A percentile compares a stretch with the other conserved stretches of the same genome.
phyloP scores from a whole-genome alignment of 1,140 invertebrate species.

The Acromyrmex charruanus region DNA sequence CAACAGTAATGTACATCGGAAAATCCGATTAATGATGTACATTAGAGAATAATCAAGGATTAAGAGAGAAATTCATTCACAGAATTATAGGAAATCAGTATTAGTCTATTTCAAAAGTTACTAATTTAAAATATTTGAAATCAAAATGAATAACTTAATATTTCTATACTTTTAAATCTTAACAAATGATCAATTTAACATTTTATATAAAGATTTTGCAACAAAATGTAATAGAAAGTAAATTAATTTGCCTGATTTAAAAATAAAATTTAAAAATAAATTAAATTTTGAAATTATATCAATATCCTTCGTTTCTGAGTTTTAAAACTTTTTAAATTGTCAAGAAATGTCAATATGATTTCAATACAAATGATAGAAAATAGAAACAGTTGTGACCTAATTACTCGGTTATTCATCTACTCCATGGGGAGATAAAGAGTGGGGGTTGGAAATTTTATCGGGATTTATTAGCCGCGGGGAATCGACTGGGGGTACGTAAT shows the following conservation, averaged over 20 bases:
- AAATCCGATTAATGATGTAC: slow-evolving; percentile 4
- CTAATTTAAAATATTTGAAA: background rate
- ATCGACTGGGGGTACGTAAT: slow-evolving; percentile 82
- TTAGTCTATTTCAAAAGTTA: background rate
- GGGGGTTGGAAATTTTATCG: slow-evolving; percentile 79
- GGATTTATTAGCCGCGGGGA: slow-evolving; percentile 83
- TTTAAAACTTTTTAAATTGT: background rate
- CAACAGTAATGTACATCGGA: slow-evolving; percentile 1
- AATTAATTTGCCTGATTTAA: background rate
- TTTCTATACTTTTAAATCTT: background rate
- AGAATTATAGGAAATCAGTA: slow-evolving; percentile 5
- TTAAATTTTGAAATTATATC: background rate
- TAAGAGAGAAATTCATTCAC: background rate
- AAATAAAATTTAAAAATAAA: background rate
- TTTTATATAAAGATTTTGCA: background rate
- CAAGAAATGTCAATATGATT: background rate
- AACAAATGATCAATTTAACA: background rate
- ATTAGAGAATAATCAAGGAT: slow-evolving; percentile 4
- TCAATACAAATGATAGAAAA: slow-evolving; percentile 2
- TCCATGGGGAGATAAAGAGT: background rate
- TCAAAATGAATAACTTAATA: background rate
- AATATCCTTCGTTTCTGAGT: background rate
- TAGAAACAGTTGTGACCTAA: slow-evolving; percentile 35
- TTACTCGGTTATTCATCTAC: slow-evolving; percentile 37
- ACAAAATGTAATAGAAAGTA: background rate